These are phyloP conservation scores for Actinopyga echinites DNA, from an alignment of 53 echinoderm and acorn worm genomes.

Conservation along the genomic window DNA sequence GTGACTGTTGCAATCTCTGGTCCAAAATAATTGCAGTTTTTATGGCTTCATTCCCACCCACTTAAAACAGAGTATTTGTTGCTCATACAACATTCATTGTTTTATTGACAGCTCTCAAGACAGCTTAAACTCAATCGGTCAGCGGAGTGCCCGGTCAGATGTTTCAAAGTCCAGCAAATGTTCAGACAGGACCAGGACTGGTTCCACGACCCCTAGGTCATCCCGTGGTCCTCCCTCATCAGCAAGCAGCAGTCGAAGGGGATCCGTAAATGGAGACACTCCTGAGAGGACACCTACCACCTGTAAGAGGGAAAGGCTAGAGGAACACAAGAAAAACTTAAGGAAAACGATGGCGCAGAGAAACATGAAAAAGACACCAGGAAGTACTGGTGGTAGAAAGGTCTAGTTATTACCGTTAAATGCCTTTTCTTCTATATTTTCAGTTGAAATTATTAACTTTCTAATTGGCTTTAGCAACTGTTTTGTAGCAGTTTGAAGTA, in stretches of 20 bases:
- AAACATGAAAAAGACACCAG: background rate
- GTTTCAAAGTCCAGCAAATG: constrained; percentile 41
- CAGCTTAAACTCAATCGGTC: constrained; percentile 77
- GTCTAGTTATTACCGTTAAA: too few species aligned
- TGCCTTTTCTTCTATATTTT: too few species aligned
- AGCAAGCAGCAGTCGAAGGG: constrained; percentile 45
- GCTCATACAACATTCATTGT: too few species aligned
- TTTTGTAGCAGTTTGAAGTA: too few species aligned
- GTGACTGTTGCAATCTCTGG: too few species aligned
- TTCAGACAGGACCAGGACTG: constrained; percentile 42
- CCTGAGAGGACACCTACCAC: constrained; percentile 2
- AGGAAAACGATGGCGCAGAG: constrained; percentile 65
- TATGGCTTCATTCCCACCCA: too few species aligned
- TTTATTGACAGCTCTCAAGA: constrained; percentile 70
- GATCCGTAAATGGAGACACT: constrained; percentile 50
- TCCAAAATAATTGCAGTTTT: too few species aligned
- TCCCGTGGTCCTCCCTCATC: constrained; percentile 25
- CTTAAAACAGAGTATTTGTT: too few species aligned
- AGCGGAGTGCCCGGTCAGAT: constrained; percentile 62
- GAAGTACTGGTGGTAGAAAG: background rate
- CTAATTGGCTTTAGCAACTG: too few species aligned
- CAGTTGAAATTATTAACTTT: too few species aligned
- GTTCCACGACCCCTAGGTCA: constrained; percentile 57
- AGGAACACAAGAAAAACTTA: constrained; percentile 73
- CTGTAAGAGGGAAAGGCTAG: constrained; percentile 49